Conservation (phyloP, 2,113 vertebrate genomes). For the Chaetura pelagica region DNA sequence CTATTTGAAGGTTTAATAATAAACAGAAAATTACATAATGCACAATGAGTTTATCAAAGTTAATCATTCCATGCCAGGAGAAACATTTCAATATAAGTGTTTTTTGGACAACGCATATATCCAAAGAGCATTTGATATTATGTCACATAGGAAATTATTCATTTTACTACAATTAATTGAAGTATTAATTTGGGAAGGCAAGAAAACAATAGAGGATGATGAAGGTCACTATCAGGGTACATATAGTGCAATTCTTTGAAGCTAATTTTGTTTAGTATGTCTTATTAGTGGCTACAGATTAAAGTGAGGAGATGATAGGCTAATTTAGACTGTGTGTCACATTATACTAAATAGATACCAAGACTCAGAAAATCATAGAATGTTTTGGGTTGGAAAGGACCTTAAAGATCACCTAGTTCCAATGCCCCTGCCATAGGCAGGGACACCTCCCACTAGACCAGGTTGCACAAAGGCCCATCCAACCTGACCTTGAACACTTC, state of each 20-base stretch:
- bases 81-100: background rate
- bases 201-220: background rate
- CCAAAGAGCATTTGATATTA: background rate
- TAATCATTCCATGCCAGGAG: background rate
- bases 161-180: background rate
- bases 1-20: conserved; percentile 13
- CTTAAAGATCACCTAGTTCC: too few species aligned
- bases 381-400: too few species aligned
- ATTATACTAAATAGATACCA: background rate
- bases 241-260: background rate
- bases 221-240: background rate
- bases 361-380: background rate
- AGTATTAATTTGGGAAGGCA: background rate
- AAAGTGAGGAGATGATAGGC: background rate
- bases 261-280: background rate
- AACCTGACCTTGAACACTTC: too few species aligned
- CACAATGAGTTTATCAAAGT: background rate
- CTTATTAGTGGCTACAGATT: background rate
- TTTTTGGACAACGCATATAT: background rate
- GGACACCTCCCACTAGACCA: too few species aligned
- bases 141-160: background rate
- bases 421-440: too few species aligned
- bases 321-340: background rate
- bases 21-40: conserved; percentile 25
- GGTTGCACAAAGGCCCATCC: too few species aligned